Evolutionary conservation across 2,797 vertebrate species (phyloP), one percentile per base, ranked within the genome.

Genomic region (Aldrovandia affinis): DNA sequence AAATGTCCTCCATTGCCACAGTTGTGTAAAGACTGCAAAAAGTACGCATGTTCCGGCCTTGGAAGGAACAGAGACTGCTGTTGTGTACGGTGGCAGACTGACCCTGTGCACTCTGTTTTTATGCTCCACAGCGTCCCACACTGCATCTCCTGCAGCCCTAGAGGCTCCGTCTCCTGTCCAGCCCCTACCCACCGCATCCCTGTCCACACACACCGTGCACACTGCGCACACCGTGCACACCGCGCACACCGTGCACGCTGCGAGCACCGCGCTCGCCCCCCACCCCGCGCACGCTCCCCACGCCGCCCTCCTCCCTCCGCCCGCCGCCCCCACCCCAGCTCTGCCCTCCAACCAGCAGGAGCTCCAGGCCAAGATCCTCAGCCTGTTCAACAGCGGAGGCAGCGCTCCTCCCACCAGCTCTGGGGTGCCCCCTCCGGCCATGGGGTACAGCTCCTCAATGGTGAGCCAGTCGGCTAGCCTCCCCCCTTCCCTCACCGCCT

Each of bases 301-400:
- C 78, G 86, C 4, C 90, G 90, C 85, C 8, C 86, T 78, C 85
- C 93, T 89, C 73, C 86, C 94, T 85, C 81, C 93, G 65, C 83
- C 95, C 4, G 85, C 84, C 73, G 81, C 93, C 18, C 78, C 90
- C 63, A 81, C 92, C 87, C 55, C 95, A 0, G 36, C 85, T 57
- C 84, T 95, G 92, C 89, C 95, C 50, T 96, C 33, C 86, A 92
- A 96, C 28, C 95, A 96, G 92, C 97, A 99, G 92, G 98, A 99
- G 94, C 96, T 99, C 85, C 98, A 99, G 92, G 98, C 98, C 86
- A 99, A 99, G 92, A 99, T 99, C 91, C 97, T 99, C 89, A 99
- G 98, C 88, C 95, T 99, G 82, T 99, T 99, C 91, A 99, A 97
- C 90, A 99, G 97, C 0, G 97, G 96, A 68, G 89, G 92, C 0